Base-by-base conservation (phyloP, 2,113 vertebrate species). In the Dunckerocampus dactyliophorus region DNA sequence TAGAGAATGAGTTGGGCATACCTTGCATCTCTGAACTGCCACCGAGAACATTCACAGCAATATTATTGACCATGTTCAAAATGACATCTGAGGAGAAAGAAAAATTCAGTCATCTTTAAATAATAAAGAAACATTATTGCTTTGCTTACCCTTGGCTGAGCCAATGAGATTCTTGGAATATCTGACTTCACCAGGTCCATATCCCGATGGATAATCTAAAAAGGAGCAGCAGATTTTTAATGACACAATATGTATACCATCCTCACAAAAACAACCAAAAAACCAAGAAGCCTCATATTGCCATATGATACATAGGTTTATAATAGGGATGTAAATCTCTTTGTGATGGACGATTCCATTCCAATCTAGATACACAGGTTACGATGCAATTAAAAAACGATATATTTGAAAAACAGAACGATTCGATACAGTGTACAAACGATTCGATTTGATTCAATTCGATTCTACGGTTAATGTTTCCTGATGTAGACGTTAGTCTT, bases 61-160 rank as follows among this genome's bases (percentile, higher is more conserved):
- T 94, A 69, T 98, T 95, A 81, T 94, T 98, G 63, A 99, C 95
- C 95, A 99, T 97, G 64, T 93, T 97, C 60, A 98, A 79, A 85
- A 99, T 95, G 70, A 92, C 97, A 91, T 98, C 97, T 99, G 82
- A n/a, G 24, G 62, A 72, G 17, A 52, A 59, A 65, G 64, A 10
- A 69, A 65, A 62, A 45, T 55, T 15, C n/a, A 16, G 42, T 19
- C 22, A 22, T 34, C 4, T 28, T 31, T 19, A 61, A 6, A 31
- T 17, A n/a, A 45, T 46, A 24, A 46, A 46, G 8, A 0, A 39
- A 39, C 52, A 11, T 11, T 19, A 2, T 6, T 34, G n/a, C 7
- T 28, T 42, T 2, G 57, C 91, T 92, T 71, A 98, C 97, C 97
- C 80, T 92, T 98, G 63, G 97, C 97, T 77, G 96, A 97, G 43